Percentiles rank a stretch among this genome's conserved stretches.
These are phyloP conservation scores for Micronycteris hirsuta DNA, from an alignment of 2,113 vertebrate species.

Conservation along the genomic window DNA sequence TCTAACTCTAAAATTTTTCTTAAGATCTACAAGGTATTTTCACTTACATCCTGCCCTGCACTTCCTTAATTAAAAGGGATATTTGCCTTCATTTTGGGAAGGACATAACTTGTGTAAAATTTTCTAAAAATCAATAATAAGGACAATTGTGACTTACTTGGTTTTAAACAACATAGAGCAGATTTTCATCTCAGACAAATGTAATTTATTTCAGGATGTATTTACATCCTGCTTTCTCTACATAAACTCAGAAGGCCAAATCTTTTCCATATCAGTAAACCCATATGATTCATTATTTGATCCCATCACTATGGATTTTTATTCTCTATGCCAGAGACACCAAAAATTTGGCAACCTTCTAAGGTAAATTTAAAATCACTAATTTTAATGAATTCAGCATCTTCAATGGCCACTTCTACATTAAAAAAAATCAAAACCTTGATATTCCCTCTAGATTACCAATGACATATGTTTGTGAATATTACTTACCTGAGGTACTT, in stretches of 20 bases:
- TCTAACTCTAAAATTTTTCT: background rate
- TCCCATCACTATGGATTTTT: background rate
- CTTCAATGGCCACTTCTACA: background rate
- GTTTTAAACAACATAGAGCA: background rate
- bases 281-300: background rate
- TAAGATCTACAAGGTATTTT: background rate
- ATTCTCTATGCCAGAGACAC: background rate
- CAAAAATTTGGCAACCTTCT: background rate
- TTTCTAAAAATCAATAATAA: background rate
- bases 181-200: background rate
- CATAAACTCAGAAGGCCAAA: background rate
- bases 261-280: background rate
- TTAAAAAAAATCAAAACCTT: background rate
- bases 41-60: background rate
- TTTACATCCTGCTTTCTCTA: background rate
- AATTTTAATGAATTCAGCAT: background rate
- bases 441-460: background rate
- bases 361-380: background rate
- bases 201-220: background rate
- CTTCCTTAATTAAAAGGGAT: background rate
- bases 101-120: background rate
- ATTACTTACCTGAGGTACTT: conserved; percentile 32
- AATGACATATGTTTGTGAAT: background rate
- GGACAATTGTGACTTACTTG: background rate
- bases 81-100: background rate